phyloP scores from a whole-genome alignment of 2,888 invertebrate species.

The Sarcophaga subvicina region DNA sequence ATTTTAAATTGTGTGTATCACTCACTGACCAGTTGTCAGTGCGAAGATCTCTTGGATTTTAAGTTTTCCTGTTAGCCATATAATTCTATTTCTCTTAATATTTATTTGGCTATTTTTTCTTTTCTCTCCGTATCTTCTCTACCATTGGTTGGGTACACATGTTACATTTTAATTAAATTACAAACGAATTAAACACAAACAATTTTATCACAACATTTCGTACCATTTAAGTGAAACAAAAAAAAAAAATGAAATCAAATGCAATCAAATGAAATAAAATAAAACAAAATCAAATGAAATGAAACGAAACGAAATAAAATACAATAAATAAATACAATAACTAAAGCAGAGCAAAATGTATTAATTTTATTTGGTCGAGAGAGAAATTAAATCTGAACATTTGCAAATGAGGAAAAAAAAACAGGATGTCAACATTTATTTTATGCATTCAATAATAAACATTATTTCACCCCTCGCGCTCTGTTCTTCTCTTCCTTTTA shows the following conservation, averaged over 20 bases:
- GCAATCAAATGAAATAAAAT: conserved; percentile 10
- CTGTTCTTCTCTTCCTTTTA: not conserved
- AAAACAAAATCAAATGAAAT: not conserved
- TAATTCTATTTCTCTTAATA: conserved; percentile 27
- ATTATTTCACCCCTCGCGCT: not conserved
- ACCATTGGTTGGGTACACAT: conserved; percentile 22
- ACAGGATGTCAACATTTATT: conserved; percentile 45
- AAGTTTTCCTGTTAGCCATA: no score
- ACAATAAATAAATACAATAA: conserved; percentile 18
- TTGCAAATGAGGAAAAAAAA: conserved; percentile 17
- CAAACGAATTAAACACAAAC: conserved; percentile 45
- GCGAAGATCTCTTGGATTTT: no score
- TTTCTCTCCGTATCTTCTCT: not conserved
- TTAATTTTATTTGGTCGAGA: conserved; percentile 47
- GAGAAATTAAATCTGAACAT: conserved; percentile 48
- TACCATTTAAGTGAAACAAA: not conserved
- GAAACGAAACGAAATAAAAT: conserved; percentile 5
- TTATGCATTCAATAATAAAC: conserved; percentile 41
- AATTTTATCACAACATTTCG: conserved; percentile 46
- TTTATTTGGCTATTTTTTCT: conserved; percentile 18
- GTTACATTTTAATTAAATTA: conserved; percentile 62
- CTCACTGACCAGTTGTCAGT: no score
- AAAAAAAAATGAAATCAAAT: not conserved
- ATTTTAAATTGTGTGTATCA: no score
- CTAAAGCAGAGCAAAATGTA: conserved; percentile 13